phyloP scores from a whole-genome alignment of 2,888 invertebrate genomes.

The Mythimna pallens region DNA sequence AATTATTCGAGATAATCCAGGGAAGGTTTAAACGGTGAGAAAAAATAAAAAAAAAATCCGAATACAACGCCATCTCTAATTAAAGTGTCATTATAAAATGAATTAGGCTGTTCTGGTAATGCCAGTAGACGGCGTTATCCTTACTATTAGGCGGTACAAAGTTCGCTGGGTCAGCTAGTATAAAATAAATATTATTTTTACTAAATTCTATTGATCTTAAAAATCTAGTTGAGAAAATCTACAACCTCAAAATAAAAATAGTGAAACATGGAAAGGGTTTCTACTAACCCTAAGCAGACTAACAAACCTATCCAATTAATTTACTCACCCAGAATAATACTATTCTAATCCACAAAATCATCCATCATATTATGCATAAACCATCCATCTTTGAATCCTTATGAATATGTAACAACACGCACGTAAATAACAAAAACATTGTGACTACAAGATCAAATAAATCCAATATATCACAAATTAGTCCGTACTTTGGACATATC shows the following conservation, averaged over 20 bases:
- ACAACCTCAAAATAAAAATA: neutral
- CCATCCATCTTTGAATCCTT: conserved; percentile 19
- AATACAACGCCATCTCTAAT: no score
- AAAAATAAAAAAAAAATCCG: no score
- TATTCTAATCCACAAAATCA: conserved; percentile 15
- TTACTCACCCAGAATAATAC: conserved; percentile 19
- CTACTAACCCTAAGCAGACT: neutral
- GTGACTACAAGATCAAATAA: conserved; percentile 26
- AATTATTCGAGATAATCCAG: no score
- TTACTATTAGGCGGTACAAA: no score
- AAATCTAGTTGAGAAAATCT: neutral
- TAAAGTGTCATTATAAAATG: no score
- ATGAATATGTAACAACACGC: conserved; percentile 40
- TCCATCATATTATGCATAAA: conserved; percentile 47
- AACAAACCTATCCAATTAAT: conserved; percentile 22
- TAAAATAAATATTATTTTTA: no score
- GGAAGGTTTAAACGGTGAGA: no score
- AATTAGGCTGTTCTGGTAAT: no score
- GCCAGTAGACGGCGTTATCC: no score
- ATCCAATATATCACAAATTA: neutral
- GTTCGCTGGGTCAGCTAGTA: no score
- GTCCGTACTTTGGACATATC: no score
- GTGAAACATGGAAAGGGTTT: neutral
- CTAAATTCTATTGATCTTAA: neutral
- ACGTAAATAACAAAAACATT: conserved; percentile 34